Percentiles rank a stretch among this genome's conserved stretches.
phyloP scores from a whole-genome alignment of 1,140 invertebrate species.

The Sarcophaga bullata region DNA sequence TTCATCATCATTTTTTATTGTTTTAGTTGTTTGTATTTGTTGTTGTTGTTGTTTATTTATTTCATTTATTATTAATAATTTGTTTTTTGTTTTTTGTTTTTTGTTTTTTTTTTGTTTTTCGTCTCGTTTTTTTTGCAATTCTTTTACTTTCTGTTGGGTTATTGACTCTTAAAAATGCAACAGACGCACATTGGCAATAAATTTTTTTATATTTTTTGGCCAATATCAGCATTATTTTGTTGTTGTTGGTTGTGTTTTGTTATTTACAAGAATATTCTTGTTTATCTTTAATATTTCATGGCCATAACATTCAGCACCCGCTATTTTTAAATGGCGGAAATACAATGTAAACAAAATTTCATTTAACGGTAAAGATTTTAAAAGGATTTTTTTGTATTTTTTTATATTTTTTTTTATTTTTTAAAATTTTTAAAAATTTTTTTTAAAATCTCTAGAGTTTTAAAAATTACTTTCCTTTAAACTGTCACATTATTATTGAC shows the following conservation, averaged over 20 bases:
- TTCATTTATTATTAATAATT: neutral
- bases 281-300: too few relatives aligned
- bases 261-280: neutral
- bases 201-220: neutral
- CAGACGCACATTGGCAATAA: slow-evolving; percentile 30
- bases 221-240: slow-evolving; percentile 22
- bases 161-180: slow-evolving; percentile 38
- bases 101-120: neutral
- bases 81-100: slow-evolving; percentile 16
- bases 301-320: too few relatives aligned
- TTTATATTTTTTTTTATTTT: too few relatives aligned
- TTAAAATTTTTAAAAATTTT: too few relatives aligned
- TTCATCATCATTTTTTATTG: slow-evolving; percentile 15
- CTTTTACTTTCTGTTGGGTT: neutral
- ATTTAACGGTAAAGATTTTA: too few relatives aligned
- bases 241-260: neutral
- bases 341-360: too few relatives aligned
- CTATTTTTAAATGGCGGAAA: too few relatives aligned
- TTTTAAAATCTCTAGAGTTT: too few relatives aligned
- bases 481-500: too few relatives aligned
- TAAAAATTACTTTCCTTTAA: too few relatives aligned
- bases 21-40: neutral
- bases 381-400: too few relatives aligned
- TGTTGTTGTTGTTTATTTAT: neutral
- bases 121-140: slow-evolving; percentile 2